phyloP scores from a whole-genome alignment of 2,113 vertebrate genomes.

The Grantiella picta region DNA sequence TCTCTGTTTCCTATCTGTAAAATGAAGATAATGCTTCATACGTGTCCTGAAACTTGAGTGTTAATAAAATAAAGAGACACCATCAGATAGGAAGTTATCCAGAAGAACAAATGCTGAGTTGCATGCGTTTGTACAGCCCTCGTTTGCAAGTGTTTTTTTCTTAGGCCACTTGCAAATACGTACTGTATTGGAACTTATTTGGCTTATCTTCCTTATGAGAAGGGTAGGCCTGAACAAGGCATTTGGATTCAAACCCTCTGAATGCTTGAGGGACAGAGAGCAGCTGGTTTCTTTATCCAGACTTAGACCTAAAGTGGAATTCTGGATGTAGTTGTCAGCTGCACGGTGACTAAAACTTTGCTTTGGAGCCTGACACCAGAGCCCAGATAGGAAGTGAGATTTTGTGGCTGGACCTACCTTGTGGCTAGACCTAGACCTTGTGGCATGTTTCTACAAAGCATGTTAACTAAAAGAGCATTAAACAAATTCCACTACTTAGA shows the following conservation, averaged over 20 bases:
- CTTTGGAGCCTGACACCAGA: not conserved
- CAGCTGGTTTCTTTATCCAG: not conserved
- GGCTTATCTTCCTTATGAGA: not conserved
- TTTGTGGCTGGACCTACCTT: not conserved
- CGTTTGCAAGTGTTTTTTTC: not conserved
- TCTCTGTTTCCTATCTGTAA: constrained; percentile 15
- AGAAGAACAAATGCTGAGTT: not conserved
- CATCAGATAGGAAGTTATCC: not conserved
- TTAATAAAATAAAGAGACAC: constrained; percentile 18
- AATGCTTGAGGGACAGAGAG: not conserved
- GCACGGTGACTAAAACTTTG: not conserved
- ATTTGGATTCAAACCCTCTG: not conserved
- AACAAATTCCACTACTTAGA: not conserved
- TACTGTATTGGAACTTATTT: not conserved
- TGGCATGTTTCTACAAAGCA: not conserved
- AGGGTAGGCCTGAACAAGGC: not conserved
- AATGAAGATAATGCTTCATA: constrained; percentile 11
- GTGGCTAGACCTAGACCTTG: not conserved
- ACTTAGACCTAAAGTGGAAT: not conserved
- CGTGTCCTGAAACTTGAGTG: not conserved
- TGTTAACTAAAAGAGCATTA: not conserved
- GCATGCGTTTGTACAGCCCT: not conserved
- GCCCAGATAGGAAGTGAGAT: not conserved
- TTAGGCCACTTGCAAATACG: not conserved
- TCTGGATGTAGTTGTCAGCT: not conserved